phyloP scores from a whole-genome alignment of 2,113 vertebrate species.

The Lipotes vexillifer region DNA sequence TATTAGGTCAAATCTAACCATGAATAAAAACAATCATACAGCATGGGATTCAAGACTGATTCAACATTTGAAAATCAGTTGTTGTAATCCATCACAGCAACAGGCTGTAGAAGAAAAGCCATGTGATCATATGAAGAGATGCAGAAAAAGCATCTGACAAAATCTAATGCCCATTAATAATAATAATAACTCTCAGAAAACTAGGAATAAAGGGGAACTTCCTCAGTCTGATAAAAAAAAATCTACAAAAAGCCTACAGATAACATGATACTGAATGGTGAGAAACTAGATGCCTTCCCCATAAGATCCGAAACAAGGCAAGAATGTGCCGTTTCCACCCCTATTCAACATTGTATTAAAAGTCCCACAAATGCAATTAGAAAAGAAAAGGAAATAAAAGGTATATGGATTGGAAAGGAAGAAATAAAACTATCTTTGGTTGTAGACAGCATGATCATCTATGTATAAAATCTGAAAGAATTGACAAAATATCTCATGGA shows the following conservation, averaged over 20 bases:
- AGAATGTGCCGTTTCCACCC: not conserved
- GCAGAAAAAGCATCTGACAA: not conserved
- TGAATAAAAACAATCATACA: not conserved
- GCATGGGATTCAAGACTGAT: not conserved
- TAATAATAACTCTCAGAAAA: not conserved
- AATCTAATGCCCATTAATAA: not conserved
- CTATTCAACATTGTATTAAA: not conserved
- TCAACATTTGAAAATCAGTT: not conserved
- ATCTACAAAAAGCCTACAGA: not conserved
- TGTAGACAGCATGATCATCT: not conserved
- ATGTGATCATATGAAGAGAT: not conserved
- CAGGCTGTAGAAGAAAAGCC: not conserved
- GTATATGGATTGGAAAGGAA: not conserved
- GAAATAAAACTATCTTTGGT: not conserved
- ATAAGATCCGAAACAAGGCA: not conserved
- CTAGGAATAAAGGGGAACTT: not conserved
- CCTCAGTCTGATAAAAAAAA: not conserved
- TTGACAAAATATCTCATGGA: not conserved
- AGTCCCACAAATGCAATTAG: not conserved
- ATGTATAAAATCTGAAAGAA: not conserved
- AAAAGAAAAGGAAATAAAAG: not conserved
- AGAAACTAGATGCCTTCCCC: not conserved
- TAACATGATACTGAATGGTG: not conserved
- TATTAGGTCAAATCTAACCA: not conserved
- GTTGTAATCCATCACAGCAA: not conserved